Conservation (phyloP, 1,140 invertebrate species). For the Drosophila tropicalis region DNA sequence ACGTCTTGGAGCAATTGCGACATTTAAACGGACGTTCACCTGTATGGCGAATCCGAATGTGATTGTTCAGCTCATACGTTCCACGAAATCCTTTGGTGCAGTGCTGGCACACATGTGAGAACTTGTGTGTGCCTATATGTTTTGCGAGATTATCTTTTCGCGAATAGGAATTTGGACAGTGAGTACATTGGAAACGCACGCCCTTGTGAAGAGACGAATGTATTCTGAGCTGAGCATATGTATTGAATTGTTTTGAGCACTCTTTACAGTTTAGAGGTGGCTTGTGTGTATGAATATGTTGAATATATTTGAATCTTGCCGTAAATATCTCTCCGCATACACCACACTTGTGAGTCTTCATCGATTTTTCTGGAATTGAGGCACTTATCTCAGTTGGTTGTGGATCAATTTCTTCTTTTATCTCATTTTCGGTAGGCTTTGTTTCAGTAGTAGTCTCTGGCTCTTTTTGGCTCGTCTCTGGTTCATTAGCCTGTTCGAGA, state of each 20-base stretch:
- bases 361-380: too few relatives aligned
- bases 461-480: too few relatives aligned
- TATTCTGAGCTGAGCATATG: background rate
- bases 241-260: background rate
- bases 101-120: conserved; percentile 24
- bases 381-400: background rate
- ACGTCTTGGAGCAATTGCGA: conserved; percentile 18
- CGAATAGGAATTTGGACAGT: background rate
- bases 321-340: background rate
- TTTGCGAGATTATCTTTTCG: conserved; percentile 13
- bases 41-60: conserved; percentile 32
- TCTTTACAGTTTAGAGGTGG: background rate
- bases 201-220: background rate
- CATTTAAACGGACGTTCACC: conserved; percentile 42
- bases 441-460: too few relatives aligned
- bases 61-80: conserved; percentile 34
- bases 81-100: conserved; percentile 38
- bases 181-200: conserved; percentile 1
- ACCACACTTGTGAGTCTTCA: background rate
- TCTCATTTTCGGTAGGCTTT: too few relatives aligned
- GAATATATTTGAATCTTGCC: background rate
- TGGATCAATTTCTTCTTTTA: background rate
- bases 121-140: background rate
- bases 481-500: background rate
- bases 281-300: conserved; percentile 2